Evolutionary conservation across 1,140 invertebrate species (phyloP).

Genomic region (Brachionus plicatilis): DNA sequence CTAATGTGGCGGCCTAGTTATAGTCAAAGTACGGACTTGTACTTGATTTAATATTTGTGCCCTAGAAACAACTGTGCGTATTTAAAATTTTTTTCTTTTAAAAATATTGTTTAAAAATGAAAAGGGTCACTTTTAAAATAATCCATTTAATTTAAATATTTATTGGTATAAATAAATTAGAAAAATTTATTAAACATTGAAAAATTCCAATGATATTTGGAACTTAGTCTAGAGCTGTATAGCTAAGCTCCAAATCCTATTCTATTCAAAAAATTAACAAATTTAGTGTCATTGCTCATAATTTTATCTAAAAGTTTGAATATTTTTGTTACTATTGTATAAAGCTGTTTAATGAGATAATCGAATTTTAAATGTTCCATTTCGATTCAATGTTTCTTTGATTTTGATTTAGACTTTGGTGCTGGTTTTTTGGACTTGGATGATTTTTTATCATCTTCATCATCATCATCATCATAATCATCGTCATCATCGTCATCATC

Average conservation of each 20-base stretch:
- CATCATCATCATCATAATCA: constrained; percentile 10
- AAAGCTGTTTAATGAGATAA: neutral
- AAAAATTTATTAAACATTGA: neutral
- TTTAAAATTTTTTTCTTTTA: no score
- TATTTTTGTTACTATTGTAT: neutral
- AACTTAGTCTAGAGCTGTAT: neutral
- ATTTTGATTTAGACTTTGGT: neutral
- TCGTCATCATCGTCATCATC: constrained; percentile 39
- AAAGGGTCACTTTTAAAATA: no score
- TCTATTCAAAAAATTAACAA: constrained; percentile 7
- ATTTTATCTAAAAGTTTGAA: neutral
- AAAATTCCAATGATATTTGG: neutral
- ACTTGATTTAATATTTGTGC: no score
- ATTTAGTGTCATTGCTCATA: neutral
- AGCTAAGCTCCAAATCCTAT: neutral
- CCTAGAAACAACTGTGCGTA: no score
- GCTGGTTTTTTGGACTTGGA: constrained; percentile 17
- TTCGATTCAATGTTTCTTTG: neutral
- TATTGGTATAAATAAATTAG: neutral
- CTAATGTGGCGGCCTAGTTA: no score
- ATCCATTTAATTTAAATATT: neutral
- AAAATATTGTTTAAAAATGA: no score
- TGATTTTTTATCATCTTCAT: constrained; percentile 27
- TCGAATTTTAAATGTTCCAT: neutral
- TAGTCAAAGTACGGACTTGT: no score